Conservation (phyloP, 1,140 invertebrate genomes). For the Heliconius hermathena region DNA sequence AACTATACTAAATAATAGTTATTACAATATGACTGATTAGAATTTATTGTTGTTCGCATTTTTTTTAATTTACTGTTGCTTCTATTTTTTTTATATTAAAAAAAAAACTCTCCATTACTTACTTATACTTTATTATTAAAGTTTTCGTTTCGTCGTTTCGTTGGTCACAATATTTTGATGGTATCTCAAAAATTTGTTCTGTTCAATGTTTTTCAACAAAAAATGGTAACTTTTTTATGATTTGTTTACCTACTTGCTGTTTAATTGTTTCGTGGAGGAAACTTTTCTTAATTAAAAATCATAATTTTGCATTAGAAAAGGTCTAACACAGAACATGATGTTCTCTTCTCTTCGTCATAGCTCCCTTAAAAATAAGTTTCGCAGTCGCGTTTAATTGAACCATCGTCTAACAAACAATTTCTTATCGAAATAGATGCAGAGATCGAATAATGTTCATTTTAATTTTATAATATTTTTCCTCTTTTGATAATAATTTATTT, state of each 20-base stretch:
- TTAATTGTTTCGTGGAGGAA: neutral
- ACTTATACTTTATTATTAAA: no score
- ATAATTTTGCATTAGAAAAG: conserved; percentile 18
- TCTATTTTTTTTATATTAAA: no score
- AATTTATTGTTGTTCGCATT: no score
- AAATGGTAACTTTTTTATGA: no score
- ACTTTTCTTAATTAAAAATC: neutral
- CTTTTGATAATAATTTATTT: neutral
- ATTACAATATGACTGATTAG: neutral
- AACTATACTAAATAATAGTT: neutral
- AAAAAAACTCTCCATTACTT: no score
- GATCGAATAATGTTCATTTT: conserved; percentile 27
- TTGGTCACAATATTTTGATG: no score
- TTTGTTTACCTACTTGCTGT: no score
- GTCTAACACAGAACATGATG: conserved; percentile 27
- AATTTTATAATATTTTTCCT: neutral
- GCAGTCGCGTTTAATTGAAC: neutral
- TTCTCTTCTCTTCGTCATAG: conserved; percentile 1
- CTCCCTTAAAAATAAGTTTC: neutral
- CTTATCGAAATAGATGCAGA: conserved; percentile 72
- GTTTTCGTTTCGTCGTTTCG: no score
- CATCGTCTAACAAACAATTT: conserved; percentile 74
- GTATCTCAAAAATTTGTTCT: no score
- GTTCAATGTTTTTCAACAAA: no score
- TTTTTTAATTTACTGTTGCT: no score